These are phyloP conservation scores for Tyto alba DNA, from an alignment of 2,113 vertebrate genomes.

Conservation along the genomic window DNA sequence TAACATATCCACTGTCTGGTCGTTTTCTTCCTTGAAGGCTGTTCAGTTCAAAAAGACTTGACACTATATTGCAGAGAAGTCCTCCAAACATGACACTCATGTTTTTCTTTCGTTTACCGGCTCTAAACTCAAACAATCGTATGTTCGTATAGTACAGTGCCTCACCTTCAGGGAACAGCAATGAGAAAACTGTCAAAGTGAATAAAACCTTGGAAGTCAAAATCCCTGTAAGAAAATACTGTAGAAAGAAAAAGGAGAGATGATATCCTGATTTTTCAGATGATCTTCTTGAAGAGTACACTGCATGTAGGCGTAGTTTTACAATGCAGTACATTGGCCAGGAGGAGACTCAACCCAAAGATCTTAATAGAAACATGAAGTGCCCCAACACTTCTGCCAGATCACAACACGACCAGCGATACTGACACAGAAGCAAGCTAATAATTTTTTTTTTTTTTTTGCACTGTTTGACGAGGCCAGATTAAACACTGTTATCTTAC, in stretches of 20 bases:
- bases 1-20: not conserved
- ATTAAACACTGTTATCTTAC: not conserved
- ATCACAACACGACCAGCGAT: too few species aligned
- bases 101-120: not conserved
- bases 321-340: not conserved
- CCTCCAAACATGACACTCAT: not conserved
- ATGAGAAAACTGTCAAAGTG: not conserved
- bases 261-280: not conserved
- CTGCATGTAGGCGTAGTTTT: not conserved
- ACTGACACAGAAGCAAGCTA: fast-evolving
- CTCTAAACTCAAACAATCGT: not conserved
- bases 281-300: fast-evolving
- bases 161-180: not conserved
- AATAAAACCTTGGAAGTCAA: not conserved
- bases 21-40: not conserved
- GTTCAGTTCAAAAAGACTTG: not conserved
- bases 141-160: fast-evolving
- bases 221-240: not conserved
- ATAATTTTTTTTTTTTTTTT: too few species aligned
- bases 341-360: not conserved
- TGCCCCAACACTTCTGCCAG: not conserved
- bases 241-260: not conserved
- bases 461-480: not conserved
- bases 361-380: not conserved
- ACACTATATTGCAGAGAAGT: not conserved